Evolutionary conservation across 2,113 vertebrate species (phyloP).

Genomic region (Vimba vimba): DNA sequence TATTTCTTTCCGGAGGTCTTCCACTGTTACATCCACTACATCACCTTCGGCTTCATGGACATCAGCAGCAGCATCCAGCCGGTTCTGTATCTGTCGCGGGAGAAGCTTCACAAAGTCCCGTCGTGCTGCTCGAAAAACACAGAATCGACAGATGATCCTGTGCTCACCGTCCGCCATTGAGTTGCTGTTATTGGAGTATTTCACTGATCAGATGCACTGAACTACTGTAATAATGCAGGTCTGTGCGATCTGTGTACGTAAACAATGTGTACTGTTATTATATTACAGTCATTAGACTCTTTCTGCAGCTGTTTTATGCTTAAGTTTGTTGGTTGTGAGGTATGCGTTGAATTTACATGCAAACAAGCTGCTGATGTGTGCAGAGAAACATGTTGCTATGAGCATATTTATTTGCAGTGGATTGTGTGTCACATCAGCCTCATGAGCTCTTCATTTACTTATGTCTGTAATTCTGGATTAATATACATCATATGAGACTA

Average conservation of each 20-base stretch:
- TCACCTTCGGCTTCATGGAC: slow-evolving; percentile 76
- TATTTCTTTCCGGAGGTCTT: slow-evolving; percentile 70
- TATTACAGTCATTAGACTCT: neutral
- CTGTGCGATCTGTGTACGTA: neutral
- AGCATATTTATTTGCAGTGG: neutral
- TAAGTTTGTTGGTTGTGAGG: neutral
- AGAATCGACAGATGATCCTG: neutral
- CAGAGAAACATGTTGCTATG: neutral
- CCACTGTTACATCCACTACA: slow-evolving; percentile 70
- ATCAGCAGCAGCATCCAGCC: slow-evolving; percentile 81
- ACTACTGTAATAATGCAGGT: neutral
- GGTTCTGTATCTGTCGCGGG: slow-evolving; percentile 75
- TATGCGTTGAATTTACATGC: no score
- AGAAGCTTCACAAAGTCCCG: slow-evolving; percentile 32
- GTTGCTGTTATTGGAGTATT: neutral
- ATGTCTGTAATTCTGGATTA: no score
- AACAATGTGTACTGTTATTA: neutral
- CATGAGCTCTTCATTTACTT: no score
- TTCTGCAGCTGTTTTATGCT: neutral
- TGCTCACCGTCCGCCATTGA: neutral
- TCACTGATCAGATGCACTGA: neutral
- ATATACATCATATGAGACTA: no score
- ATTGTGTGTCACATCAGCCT: no score
- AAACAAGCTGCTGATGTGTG: neutral
- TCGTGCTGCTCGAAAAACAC: neutral